Conservation (phyloP, 1,140 invertebrate genomes). For the Aricia agestis region DNA sequence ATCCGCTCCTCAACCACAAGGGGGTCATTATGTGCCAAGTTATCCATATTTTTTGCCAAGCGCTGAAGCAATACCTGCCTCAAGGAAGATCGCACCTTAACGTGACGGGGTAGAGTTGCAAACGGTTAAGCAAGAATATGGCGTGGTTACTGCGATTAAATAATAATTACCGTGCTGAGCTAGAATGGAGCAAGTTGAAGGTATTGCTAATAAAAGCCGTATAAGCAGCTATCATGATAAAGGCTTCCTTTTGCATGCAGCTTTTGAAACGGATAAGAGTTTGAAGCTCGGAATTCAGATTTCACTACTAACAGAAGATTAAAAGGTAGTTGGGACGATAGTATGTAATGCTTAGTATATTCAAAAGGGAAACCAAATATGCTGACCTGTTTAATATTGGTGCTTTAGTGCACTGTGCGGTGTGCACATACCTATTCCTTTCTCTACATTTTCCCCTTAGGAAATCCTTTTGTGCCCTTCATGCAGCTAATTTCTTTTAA, state of each 20-base stretch:
- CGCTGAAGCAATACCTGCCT: not conserved
- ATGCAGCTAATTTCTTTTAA: too few relatives aligned
- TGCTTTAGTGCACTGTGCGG: too few relatives aligned
- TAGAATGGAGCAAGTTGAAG: constrained; percentile 5
- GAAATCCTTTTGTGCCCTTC: too few relatives aligned
- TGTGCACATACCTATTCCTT: too few relatives aligned
- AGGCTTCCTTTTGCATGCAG: constrained; percentile 22
- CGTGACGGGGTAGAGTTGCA: not conserved
- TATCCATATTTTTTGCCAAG: constrained; percentile 49
- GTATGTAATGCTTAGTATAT: too few relatives aligned
- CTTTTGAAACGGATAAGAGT: not conserved
- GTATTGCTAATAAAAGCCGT: constrained; percentile 9
- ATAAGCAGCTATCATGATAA: constrained; percentile 12
- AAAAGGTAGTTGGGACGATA: too few relatives aligned
- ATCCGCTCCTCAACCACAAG: constrained; percentile 57
- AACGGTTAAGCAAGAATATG: not conserved
- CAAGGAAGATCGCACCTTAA: not conserved
- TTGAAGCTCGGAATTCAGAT: not conserved
- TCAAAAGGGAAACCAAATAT: too few relatives aligned
- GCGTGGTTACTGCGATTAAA: not conserved
- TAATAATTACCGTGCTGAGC: constrained; percentile 10
- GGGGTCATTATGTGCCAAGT: constrained; percentile 55
- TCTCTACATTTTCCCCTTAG: too few relatives aligned
- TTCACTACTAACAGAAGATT: not conserved
- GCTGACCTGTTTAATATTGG: too few relatives aligned